Percentiles rank a stretch among this genome's conserved stretches.
Conservation (phyloP, 2,888 invertebrate species). For the Horisme vitalbata region DNA sequence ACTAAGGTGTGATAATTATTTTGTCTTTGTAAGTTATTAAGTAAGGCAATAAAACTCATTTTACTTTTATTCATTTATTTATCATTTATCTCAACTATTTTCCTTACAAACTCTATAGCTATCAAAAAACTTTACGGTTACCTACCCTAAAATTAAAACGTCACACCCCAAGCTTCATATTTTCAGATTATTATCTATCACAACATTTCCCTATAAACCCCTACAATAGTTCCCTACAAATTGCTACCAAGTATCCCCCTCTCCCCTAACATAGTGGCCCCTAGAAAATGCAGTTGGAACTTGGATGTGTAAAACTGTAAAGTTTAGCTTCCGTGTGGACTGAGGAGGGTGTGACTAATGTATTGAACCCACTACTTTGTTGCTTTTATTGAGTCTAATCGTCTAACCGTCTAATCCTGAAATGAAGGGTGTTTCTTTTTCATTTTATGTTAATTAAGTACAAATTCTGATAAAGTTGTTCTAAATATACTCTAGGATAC, state of each 20-base stretch:
- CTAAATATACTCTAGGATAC: too few relatives aligned
- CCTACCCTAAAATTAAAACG: constrained; percentile 2
- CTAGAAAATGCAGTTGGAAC: constrained; percentile 3
- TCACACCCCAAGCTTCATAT: neutral
- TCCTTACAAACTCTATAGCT: neutral
- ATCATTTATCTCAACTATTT: too few relatives aligned
- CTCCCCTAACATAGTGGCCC: constrained; percentile 3
- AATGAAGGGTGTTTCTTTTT: too few relatives aligned
- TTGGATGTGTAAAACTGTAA: constrained; percentile 14
- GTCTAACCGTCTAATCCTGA: too few relatives aligned
- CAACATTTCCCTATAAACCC: constrained; percentile 9
- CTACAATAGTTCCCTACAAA: constrained; percentile 3
- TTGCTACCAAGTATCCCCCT: constrained; percentile 1
- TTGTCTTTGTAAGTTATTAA: too few relatives aligned
- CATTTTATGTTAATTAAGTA: too few relatives aligned
- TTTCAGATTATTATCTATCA: constrained; percentile 6
- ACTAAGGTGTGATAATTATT: too few relatives aligned
- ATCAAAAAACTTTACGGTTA: neutral
- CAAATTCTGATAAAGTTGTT: too few relatives aligned
- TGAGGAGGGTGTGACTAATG: constrained; percentile 8
- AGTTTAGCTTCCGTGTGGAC: constrained; percentile 8
- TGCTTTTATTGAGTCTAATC: neutral
- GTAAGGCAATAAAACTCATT: too few relatives aligned
- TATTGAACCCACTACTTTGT: neutral
- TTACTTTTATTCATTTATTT: too few relatives aligned